Conservation (phyloP, 2,888 invertebrate species). For the Laspeyria flexula region DNA sequence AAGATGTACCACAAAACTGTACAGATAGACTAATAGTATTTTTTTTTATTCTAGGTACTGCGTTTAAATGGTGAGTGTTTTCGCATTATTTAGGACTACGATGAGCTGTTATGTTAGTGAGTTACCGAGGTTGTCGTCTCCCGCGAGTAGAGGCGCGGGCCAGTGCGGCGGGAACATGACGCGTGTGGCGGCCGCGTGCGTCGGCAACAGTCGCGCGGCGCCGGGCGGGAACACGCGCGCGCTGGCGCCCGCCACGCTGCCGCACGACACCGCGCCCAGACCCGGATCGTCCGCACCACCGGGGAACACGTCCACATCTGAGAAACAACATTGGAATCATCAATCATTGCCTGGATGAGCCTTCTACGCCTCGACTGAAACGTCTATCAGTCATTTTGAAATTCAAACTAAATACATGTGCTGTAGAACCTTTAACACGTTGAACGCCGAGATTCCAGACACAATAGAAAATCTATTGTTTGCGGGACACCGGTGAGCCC, state of each 20-base stretch:
- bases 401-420: too few species aligned
- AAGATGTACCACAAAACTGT: too few species aligned
- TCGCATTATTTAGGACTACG: too few species aligned
- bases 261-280: constrained; percentile 29
- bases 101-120: too few species aligned
- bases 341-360: neutral
- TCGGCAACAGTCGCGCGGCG: constrained; percentile 33
- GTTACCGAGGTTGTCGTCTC: constrained; percentile 66
- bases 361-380: too few species aligned
- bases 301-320: constrained; percentile 52
- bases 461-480: too few species aligned
- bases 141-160: constrained; percentile 64
- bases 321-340: neutral
- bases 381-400: neutral
- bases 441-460: too few species aligned
- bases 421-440: too few species aligned
- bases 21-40: too few species aligned
- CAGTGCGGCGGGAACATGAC: constrained; percentile 64
- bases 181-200: constrained; percentile 47
- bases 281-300: constrained; percentile 19
- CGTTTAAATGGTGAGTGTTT: too few species aligned
- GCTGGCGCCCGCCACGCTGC: constrained; percentile 41
- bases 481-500: too few species aligned
- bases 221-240: constrained; percentile 23
- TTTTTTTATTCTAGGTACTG: too few species aligned